Percentiles rank a stretch among this genome's conserved stretches.
Conservation (phyloP, 2,797 vertebrate species). For the Rhinoraja longicauda region DNA sequence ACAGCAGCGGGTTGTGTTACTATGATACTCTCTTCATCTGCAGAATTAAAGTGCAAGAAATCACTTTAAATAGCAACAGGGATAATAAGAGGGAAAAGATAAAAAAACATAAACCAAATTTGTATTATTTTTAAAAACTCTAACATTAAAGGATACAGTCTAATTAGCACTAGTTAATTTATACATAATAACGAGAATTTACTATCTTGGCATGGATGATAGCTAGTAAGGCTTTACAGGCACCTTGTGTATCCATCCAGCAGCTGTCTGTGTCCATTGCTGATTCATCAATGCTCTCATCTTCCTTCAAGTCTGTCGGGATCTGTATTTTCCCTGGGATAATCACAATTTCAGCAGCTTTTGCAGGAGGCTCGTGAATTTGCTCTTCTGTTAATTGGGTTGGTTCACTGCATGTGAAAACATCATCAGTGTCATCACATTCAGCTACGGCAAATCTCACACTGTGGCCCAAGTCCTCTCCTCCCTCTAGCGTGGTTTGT, state of each 20-base stretch:
- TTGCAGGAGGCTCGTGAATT: not conserved
- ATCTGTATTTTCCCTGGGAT: slow-evolving; percentile 69
- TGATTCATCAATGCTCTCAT: slow-evolving; percentile 96
- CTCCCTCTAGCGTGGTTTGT: slow-evolving; percentile 85
- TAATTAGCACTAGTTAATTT: slow-evolving; percentile 39
- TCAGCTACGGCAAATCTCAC: slow-evolving; percentile 73
- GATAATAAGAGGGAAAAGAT: slow-evolving; percentile 47
- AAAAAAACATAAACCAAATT: slow-evolving; percentile 30
- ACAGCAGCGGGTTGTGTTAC: slow-evolving; percentile 81
- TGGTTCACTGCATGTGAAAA: not conserved
- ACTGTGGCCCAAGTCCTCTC: slow-evolving; percentile 80
- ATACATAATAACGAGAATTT: slow-evolving; percentile 17
- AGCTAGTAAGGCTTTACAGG: slow-evolving; percentile 46
- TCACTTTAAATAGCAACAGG: slow-evolving; percentile 53
- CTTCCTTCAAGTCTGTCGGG: slow-evolving; percentile 75
- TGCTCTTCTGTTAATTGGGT: not conserved
- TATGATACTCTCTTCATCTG: slow-evolving; percentile 95
- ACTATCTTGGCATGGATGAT: slow-evolving; percentile 4
- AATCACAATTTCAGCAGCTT: slow-evolving; percentile 43
- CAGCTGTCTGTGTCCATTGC: slow-evolving; percentile 93
- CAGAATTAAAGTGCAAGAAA: slow-evolving; percentile 60
- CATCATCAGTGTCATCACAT: not conserved
- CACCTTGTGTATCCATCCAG: slow-evolving; percentile 97
- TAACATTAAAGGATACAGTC: slow-evolving; percentile 44
- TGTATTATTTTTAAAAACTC: slow-evolving; percentile 25